Evolutionary conservation across 2,888 invertebrate species (phyloP).

Genomic region (Malacosoma neustria): DNA sequence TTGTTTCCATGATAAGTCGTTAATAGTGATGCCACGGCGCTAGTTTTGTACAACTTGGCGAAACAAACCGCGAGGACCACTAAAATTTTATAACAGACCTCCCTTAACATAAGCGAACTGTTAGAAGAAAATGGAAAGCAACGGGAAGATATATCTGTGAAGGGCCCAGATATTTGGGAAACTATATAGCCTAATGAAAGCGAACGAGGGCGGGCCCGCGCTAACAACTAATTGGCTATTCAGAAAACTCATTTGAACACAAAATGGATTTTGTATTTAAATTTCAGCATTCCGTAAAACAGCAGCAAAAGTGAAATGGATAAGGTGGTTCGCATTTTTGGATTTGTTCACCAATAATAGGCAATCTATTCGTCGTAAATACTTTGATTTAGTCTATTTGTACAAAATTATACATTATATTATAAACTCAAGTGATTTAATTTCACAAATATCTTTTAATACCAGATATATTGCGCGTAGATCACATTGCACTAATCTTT

Average conservation of each 20-base stretch:
- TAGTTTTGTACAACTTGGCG: no score
- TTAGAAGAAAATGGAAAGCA: slow-evolving; percentile 65
- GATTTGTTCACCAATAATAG: slow-evolving; percentile 30
- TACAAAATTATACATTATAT: no score
- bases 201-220: slow-evolving; percentile 70
- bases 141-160: slow-evolving; percentile 65
- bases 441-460: no score
- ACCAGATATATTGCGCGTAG: no score
- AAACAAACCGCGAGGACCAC: slow-evolving; percentile 48
- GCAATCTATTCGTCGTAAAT: slow-evolving; percentile 1
- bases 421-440: no score
- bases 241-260: slow-evolving; percentile 74
- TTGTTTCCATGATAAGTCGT: no score
- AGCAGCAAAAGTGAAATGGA: slow-evolving; percentile 64
- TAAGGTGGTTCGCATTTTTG: slow-evolving; percentile 46
- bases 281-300: slow-evolving; percentile 70
- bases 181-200: slow-evolving; percentile 75
- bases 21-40: no score
- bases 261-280: slow-evolving; percentile 75
- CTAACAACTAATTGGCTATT: slow-evolving; percentile 76
- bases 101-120: slow-evolving; percentile 46
- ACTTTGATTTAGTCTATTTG: no score
- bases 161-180: slow-evolving; percentile 70
- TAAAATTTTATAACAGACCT: slow-evolving; percentile 58
- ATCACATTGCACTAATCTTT: no score